Conservation (phyloP, 2,797 vertebrate species). For the Sarcophilus harrisii region DNA sequence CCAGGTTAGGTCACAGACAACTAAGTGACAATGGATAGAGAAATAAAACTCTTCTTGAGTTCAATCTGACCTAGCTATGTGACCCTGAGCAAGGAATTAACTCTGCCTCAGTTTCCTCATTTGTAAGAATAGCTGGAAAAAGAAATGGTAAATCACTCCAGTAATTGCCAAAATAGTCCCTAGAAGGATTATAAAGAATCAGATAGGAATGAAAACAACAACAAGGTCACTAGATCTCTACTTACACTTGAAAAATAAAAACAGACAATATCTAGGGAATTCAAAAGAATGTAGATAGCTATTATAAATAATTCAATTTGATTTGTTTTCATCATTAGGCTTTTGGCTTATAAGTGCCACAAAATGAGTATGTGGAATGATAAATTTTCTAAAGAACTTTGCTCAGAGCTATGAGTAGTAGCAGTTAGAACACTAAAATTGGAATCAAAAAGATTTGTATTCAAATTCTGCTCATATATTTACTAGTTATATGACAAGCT, state of each 20-base stretch:
- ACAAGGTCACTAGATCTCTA: background rate
- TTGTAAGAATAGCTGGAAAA: background rate
- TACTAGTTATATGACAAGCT: background rate
- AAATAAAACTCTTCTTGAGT: background rate
- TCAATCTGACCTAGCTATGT: background rate
- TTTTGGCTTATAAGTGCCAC: background rate
- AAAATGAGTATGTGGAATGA: background rate
- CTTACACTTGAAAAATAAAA: background rate
- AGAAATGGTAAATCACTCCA: background rate
- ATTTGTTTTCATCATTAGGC: background rate
- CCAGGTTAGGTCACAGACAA: too few relatives aligned
- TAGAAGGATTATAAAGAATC: background rate
- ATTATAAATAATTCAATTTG: background rate
- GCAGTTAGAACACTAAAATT: background rate
- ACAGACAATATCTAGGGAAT: background rate
- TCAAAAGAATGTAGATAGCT: background rate
- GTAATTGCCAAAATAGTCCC: background rate
- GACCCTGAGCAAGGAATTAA: background rate
- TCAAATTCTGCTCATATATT: background rate
- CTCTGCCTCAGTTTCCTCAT: conserved; percentile 14
- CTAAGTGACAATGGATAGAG: too few relatives aligned
- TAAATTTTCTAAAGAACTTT: background rate
- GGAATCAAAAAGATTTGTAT: background rate
- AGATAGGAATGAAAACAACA: background rate
- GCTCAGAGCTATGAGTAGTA: background rate